A percentile compares a stretch with the other conserved stretches of the same genome.
These are phyloP conservation scores for Turnix velox DNA, from an alignment of 2,113 vertebrate genomes.

Conservation along the genomic window DNA sequence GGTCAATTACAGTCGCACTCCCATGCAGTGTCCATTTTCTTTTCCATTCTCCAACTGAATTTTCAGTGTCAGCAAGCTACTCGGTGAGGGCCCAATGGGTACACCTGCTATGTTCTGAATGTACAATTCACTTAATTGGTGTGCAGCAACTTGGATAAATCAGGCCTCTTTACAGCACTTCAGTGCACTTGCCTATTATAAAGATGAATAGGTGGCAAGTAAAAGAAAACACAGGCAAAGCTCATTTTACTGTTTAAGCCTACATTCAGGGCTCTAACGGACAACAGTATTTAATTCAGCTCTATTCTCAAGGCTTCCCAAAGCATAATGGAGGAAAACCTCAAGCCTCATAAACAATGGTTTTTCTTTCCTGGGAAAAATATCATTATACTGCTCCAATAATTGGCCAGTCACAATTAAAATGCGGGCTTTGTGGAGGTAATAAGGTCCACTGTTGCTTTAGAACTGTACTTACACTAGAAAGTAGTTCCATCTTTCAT, in stretches of 20 bases:
- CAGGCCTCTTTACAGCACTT: conserved; percentile 99
- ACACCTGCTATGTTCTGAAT: conserved; percentile 99
- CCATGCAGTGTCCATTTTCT: conserved; percentile 94
- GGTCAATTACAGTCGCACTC: conserved; percentile 99
- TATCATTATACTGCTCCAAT: conserved; percentile 95
- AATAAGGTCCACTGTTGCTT: conserved; percentile 85
- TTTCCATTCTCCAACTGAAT: conserved; percentile 84
- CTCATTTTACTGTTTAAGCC: conserved; percentile 99
- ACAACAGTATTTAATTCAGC: conserved; percentile 99
- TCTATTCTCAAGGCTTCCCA: conserved; percentile 88
- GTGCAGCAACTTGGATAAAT: conserved; percentile 98
- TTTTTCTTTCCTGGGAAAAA: conserved; percentile 89
- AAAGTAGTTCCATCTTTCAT: conserved; percentile 99
- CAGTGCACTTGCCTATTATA: conserved; percentile 99
- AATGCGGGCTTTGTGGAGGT: conserved; percentile 78
- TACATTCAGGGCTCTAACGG: conserved; percentile 96
- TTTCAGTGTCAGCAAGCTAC: conserved; percentile 91
- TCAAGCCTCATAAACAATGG: conserved; percentile 97
- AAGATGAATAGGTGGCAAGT: conserved; percentile 97
- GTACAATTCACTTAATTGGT: conserved; percentile 99
- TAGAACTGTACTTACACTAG: conserved; percentile 94
- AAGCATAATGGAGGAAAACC: conserved; percentile 92
- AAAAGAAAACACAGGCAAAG: conserved; percentile 99
- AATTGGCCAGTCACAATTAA: conserved; percentile 97
- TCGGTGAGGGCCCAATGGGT: conserved; percentile 90